Base-by-base conservation (phyloP, 1,140 invertebrate genomes). In the Sweltsa coloradensis region DNA sequence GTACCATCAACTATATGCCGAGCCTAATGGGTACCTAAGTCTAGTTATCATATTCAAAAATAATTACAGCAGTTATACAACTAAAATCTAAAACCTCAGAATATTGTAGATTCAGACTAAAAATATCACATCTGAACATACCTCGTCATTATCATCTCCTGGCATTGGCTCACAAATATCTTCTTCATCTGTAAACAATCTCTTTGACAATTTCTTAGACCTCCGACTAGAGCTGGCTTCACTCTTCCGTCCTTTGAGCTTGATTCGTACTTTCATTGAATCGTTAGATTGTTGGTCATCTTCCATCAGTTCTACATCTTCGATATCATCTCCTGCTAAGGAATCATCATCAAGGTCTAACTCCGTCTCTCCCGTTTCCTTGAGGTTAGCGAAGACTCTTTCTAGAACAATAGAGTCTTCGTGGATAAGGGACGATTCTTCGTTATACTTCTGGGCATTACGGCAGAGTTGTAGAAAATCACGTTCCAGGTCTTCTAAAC, bases 381-480 rank as follows among this genome's bases (percentile, higher is more conserved):
- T n/a, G n/a, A 61, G 61, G 47, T 57, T 59, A 13, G 56, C 53
- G 46, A 66, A 69, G 5, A 80, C 75, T 19, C 73, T 72, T 53
- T 76, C 71, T 34, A 81, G 59, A 18, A 77, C 70, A 44, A 78
- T 72, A 0, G 76, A 78, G 53, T 80, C 75, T 54, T 78, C 72
- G 59, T 76, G 74, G 44, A 81, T 79, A 47, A 76, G 54, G 31
- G 75, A 78, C 9, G 68, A 71, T 50, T 81, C 78, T 41, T 78
- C 67, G 59, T 81, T 81, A 56, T 78, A 81, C n/a, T 63, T 69
- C 62, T 79, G 68, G 5, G 78, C 78, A 65, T 81, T 81, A 49
- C 68, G 68, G 57, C 77, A 81, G 45, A 81, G 52, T 16, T 75
- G 60, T 59, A 74, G 69, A 25, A 81, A 71, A 57, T 81, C 78